Evolutionary conservation across 2,888 invertebrate genomes (phyloP), one percentile per base, ranked within the genome.

Genomic region (Beris morrisii): DNA sequence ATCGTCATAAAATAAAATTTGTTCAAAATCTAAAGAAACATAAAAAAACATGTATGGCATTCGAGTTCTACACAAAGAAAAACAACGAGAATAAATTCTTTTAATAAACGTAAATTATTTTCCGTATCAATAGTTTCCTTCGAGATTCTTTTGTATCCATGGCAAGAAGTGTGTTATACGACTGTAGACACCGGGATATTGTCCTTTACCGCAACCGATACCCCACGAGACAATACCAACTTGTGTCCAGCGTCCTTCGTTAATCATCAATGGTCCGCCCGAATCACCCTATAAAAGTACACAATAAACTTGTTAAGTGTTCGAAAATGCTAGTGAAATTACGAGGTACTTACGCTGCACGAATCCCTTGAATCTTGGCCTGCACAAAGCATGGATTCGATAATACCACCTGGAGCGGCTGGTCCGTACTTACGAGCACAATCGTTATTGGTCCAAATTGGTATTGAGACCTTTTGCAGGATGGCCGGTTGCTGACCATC

Each of bases 191-290:
- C 94, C 95, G 0, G 93, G 94, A 81, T 92, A 94, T 76, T 92
- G 92, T 22, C 93, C 93, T 81, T 93, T 93, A 65, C 93, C 93
- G 77, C 94, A 94, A 45, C 93, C 93, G 73, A 94, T 93, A 69
- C 94, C 94, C 93, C 93, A 94, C 12, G 93, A 93, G 22, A 94
- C 94, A 57, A 94, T 87, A 63, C 94, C 94, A 15, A 92, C 89
- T 81, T 93, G 93, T 0, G 86, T 88, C 89, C 92, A 93, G 68
- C 86, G 86, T 5, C 87, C 87, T 65, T 88, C 87, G 74, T 87
- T 88, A 11, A 93, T 86, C 88, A 93, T 90, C 73, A 94, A 79
- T 0, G 94, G 94, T 5, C 94, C 94, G 54, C 94, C 94, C 72
- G 93, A 93, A 78, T 94, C 93, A 54, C 93, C 93, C 93, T 93